Evolutionary conservation across 2,113 vertebrate species (phyloP).

Genomic region (Odobenus rosmarus): DNA sequence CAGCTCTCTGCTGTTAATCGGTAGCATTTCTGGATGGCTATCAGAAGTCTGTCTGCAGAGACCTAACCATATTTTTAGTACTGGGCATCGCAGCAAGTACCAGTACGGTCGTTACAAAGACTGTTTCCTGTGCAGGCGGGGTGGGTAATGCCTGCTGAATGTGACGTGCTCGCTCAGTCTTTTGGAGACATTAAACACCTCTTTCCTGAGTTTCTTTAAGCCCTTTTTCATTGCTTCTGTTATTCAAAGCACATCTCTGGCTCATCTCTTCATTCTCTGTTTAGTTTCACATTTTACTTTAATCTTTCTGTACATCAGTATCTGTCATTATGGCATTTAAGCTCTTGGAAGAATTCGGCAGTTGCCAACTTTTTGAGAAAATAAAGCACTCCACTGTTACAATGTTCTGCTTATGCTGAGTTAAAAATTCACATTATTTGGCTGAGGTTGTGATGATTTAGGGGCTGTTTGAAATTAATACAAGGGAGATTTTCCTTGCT

Average conservation of each 20-base stretch:
- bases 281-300: conserved; percentile 58
- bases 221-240: neutral
- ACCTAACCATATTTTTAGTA: neutral
- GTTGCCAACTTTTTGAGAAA: conserved; percentile 55
- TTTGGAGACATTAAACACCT: neutral
- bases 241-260: conserved; percentile 21
- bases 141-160: neutral
- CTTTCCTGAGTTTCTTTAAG: neutral
- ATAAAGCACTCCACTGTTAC: neutral
- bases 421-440: neutral
- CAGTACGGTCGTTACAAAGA: neutral
- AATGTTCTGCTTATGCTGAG: neutral
- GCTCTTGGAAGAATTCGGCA: conserved; percentile 46
- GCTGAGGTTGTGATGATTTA: neutral
- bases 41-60: neutral
- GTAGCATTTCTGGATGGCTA: neutral
- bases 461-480: neutral
- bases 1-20: neutral
- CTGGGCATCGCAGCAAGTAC: neutral
- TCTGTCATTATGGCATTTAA: conserved; percentile 61
- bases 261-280: conserved; percentile 50
- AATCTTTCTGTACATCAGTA: conserved; percentile 53
- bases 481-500: neutral
- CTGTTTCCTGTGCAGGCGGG: neutral
- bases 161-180: neutral